Base-by-base conservation (phyloP, 2,797 vertebrate genomes). In the Lepidocolaptes lacrymiger region DNA sequence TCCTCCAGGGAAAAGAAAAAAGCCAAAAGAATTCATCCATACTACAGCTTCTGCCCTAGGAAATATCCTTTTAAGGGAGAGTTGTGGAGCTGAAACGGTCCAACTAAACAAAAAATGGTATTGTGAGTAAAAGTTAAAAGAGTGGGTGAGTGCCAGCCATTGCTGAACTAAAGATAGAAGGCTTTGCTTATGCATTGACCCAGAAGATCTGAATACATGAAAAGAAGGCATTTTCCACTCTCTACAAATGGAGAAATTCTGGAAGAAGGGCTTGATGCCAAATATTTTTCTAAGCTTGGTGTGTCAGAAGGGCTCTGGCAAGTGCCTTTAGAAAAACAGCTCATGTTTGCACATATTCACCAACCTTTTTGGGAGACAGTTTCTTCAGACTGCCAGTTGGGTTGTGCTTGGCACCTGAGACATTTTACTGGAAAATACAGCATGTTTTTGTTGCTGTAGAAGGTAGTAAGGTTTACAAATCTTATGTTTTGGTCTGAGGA, bases 271-370 rank as follows among this genome's bases (percentile, higher is more conserved):
- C 88, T 88, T 61, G 36, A 88, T 67, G 92, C 93, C 96, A 96
- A 95, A 90, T 96, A 95, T 95, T 97, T 96, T 95, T 94, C 94
- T 96, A 95, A 88, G 91, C 89, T 95, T 95, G 80, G 78, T 96
- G 92, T 96, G 88, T 97, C 83, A 94, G 94, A 92, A 95, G 93
- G 91, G 85, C 67, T 90, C 83, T 97, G 95, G 96, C 94, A 95
- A 95, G 68, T 91, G 96, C 44, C 74, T 96, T 94, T 91, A 95
- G 83, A 91, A 97, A 95, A 95, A 96, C 92, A 96, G 77, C 30
- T 95, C 91, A 85, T 95, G 91, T 96, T 96, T 97, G 89, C 74
- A 94, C 82, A 96, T 86, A 94, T 94, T 93, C 96, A 94, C 91
- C 92, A 93, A 91, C 94, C 91, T 96, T 94, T 96, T 69, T 66